A percentile compares a stretch with the other conserved stretches of the same genome.
These are phyloP conservation scores for Actenoides lindsayi DNA, from an alignment of 2,113 vertebrate species.

Conservation along the genomic window DNA sequence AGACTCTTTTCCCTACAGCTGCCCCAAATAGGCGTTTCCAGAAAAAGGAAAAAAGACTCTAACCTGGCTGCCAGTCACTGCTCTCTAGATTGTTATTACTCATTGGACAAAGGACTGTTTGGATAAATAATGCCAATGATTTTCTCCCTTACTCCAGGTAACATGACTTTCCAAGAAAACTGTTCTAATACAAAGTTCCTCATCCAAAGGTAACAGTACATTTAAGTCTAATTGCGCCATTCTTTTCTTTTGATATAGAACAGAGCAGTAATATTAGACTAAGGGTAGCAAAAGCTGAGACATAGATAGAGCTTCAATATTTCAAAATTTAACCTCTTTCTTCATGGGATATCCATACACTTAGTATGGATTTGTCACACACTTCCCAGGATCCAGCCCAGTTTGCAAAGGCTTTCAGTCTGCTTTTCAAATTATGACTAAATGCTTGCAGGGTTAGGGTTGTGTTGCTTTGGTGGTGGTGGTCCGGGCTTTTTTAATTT, in stretches of 20 bases:
- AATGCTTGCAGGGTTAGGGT: neutral
- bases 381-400: neutral
- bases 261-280: neutral
- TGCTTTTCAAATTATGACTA: neutral
- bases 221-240: neutral
- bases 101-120: neutral
- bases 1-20: neutral
- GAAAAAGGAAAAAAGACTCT: neutral
- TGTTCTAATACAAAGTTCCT: neutral
- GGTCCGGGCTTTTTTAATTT: neutral
- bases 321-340: neutral
- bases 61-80: neutral
- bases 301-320: neutral
- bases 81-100: neutral
- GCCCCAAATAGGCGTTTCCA: neutral
- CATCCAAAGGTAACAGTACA: neutral
- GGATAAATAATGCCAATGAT: fast-evolving
- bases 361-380: neutral
- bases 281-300: neutral
- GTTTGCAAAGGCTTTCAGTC: neutral
- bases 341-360: neutral
- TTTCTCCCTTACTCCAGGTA: neutral
- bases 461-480: neutral
- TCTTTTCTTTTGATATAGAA: neutral
- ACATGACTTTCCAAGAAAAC: neutral